These are phyloP conservation scores for Malacoctenus gilli DNA, from an alignment of 2,797 vertebrate species.

Conservation along the genomic window DNA sequence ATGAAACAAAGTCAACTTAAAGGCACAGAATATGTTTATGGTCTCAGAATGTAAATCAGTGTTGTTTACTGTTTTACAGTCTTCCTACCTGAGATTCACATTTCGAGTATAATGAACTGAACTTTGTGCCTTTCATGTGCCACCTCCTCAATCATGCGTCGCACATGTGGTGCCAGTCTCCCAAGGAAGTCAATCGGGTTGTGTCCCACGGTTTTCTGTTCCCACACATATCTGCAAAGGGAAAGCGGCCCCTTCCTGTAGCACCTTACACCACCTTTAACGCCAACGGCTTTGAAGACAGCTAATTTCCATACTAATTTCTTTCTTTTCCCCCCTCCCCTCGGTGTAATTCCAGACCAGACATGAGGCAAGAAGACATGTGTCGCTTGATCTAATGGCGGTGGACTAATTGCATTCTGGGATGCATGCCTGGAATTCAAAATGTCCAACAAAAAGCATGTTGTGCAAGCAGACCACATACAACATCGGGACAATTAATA, in stretches of 20 bases:
- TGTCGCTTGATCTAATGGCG: conserved; percentile 81
- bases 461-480: conserved; percentile 66
- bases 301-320: conserved; percentile 87
- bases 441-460: conserved; percentile 67
- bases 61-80: conserved; percentile 69
- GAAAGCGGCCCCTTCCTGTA: conserved; percentile 73
- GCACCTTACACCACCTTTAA: conserved; percentile 80
- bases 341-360: conserved; percentile 71
- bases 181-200: conserved; percentile 76
- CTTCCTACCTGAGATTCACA: conserved; percentile 72
- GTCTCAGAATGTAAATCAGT: too few relatives aligned
- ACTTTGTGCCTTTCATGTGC: conserved; percentile 78
- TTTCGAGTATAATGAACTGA: conserved; percentile 78
- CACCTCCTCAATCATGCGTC: conserved; percentile 80
- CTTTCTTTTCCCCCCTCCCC: conserved; percentile 72
- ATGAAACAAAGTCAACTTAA: too few relatives aligned
- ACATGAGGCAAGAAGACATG: conserved; percentile 72
- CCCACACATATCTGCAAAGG: conserved; percentile 74
- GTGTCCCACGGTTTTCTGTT: conserved; percentile 68
- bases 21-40: too few relatives aligned
- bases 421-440: conserved; percentile 77
- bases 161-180: conserved; percentile 73
- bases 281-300: conserved; percentile 78
- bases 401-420: conserved; percentile 82
- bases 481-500: conserved; percentile 80